Percentiles rank a stretch among this genome's conserved stretches.
Evolutionary conservation across 2,113 vertebrate species (phyloP).

Genomic region (Bostrychus sinensis): DNA sequence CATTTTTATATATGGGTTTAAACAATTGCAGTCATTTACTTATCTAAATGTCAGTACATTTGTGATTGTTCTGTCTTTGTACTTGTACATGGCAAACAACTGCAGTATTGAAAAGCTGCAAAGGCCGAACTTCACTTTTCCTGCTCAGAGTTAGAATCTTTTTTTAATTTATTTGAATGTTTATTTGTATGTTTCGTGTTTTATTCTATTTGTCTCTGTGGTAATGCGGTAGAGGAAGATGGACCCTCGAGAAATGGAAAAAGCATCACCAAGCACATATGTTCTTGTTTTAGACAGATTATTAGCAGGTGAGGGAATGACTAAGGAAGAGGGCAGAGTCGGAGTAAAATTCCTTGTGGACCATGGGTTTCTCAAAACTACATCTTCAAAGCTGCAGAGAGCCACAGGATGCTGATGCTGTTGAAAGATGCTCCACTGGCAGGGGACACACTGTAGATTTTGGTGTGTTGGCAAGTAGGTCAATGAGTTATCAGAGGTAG

Average conservation of each 20-base stretch:
- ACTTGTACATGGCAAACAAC: background rate
- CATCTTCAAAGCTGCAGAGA: slow-evolving; percentile 59
- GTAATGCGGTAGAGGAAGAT: slow-evolving; percentile 23
- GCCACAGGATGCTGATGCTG: slow-evolving; percentile 52
- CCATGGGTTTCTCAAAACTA: slow-evolving; percentile 44
- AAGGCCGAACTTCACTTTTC: background rate
- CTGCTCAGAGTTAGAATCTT: background rate
- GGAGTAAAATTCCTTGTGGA: slow-evolving; percentile 56
- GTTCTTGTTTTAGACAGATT: slow-evolving; percentile 58
- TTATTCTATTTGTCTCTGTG: slow-evolving; percentile 28
- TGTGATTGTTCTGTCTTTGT: background rate
- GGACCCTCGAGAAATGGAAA: slow-evolving; percentile 47
- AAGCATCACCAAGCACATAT: slow-evolving; percentile 43
- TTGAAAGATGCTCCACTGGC: slow-evolving; percentile 48
- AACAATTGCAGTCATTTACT: slow-evolving; percentile 28
- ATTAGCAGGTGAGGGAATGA: slow-evolving; percentile 58
- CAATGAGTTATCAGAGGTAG: slow-evolving; percentile 40
- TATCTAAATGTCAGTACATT: slow-evolving; percentile 7
- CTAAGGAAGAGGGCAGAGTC: slow-evolving; percentile 50
- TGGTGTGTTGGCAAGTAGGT: slow-evolving; percentile 53
- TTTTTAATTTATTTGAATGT: slow-evolving; percentile 17
- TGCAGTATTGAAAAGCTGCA: background rate
- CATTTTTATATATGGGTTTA: slow-evolving; percentile 18
- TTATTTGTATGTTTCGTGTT: slow-evolving; percentile 43
- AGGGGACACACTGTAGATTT: slow-evolving; percentile 37